These are phyloP conservation scores for Siderastrea siderea DNA, from an alignment of 92 coral and sea anemone genomes.

Conservation along the genomic window DNA sequence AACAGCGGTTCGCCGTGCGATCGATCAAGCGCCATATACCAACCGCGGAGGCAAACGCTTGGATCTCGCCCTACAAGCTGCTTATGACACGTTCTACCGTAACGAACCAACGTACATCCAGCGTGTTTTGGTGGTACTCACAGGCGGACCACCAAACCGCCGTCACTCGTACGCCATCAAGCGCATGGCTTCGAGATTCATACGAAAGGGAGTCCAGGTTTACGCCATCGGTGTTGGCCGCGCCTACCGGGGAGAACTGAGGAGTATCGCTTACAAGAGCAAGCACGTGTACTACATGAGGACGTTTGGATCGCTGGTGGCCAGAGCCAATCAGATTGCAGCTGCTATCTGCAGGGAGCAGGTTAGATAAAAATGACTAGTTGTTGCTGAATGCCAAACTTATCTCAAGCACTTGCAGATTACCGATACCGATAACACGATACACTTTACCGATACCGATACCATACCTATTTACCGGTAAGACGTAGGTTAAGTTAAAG, in stretches of 20 bases:
- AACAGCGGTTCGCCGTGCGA: conserved; percentile 66
- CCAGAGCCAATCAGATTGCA: conserved; percentile 78
- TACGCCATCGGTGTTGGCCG: conserved; percentile 69
- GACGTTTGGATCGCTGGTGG: conserved; percentile 66
- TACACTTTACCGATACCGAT: too few relatives aligned
- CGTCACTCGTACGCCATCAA: conserved; percentile 64
- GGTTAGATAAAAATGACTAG: conserved; percentile 40
- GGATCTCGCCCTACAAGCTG: conserved; percentile 76
- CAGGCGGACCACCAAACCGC: conserved; percentile 81
- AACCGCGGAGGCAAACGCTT: conserved; percentile 83
- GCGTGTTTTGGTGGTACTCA: conserved; percentile 78
- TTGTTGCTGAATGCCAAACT: too few relatives aligned
- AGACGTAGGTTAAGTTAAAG: too few relatives aligned
- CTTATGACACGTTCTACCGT: conserved; percentile 63
- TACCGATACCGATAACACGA: too few relatives aligned
- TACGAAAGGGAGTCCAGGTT: conserved; percentile 83
- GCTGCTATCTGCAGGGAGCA: conserved; percentile 83
- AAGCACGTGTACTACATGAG: conserved; percentile 73
- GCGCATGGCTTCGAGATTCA: conserved; percentile 69
- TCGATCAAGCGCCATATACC: conserved; percentile 60
- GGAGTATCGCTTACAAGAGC: conserved; percentile 76
- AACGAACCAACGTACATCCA: conserved; percentile 86
- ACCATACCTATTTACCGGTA: too few relatives aligned
- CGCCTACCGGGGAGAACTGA: conserved; percentile 72
- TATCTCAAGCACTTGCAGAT: too few relatives aligned